Evolutionary conservation across 2,888 invertebrate genomes (phyloP), one percentile per base, ranked within the genome.

Genomic region (Drosophila kuntzei): DNA sequence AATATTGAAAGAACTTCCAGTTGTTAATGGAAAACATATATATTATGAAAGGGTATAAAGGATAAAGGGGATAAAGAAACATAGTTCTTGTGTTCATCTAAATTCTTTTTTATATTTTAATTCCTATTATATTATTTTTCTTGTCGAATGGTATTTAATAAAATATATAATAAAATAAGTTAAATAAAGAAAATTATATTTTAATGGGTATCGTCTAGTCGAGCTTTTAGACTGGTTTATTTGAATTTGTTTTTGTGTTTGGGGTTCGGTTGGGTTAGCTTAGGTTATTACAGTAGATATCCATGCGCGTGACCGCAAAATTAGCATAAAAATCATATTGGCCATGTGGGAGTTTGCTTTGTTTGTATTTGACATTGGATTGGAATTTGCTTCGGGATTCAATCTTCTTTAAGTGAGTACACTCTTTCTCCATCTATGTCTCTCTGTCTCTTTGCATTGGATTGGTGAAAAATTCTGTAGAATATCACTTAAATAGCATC

Each of bases 251-350:
- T 20, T 41, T 20, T 12, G 6, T 11, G 41, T 22, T 62, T 34
- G 44, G 60, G 27, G 51, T 46, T 34, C n/a, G 53, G 11, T 47
- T 44, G 47, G 46, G 66, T 66, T 72, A 41, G 49, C 44, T 64
- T 43, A 27, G 41, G 11, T 43, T 59, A 32, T 32, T 55, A 55
- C 67, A 67, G 82, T 67, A 60, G 72, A 85, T 80, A 66, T 58
- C 72, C 43, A 54, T 54, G 79, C 65, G 84, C 82, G 87, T 84
- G 85, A 81, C 83, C 71, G 67, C 78, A 87, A 55, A 55, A 89
- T 90, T 89, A 87, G 75, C 89, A 89, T 89, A 89, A 87, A 89
- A 89, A 83, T 83, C 80, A 83, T 84, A 87, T 87, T 89, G 83
- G 76, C 83, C 76, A 70, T 84, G 80, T 65, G 87, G 77, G 41